Evolutionary conservation across 2,113 vertebrate genomes (phyloP), one percentile per base, ranked within the genome.

Genomic region (Labrus mixtus): DNA sequence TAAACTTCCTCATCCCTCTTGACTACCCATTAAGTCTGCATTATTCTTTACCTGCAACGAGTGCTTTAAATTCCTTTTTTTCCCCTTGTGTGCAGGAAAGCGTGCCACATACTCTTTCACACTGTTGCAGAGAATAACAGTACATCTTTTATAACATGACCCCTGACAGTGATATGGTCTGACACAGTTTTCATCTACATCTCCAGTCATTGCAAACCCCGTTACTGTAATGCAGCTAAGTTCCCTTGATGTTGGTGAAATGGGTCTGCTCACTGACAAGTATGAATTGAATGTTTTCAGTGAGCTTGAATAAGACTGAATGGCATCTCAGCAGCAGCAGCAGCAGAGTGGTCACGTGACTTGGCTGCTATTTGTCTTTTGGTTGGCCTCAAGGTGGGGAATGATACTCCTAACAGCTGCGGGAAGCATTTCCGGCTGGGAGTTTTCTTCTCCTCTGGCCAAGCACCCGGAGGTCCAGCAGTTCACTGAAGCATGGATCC

Each of bases 401-500:
- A 87, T 94, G 92, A 94, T 94, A 81, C 91, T 93, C 87, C 87
- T 90, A 93, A 90, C 93, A 94, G 93, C 93, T 94, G 93, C 87
- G 48, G 80, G 89, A 94, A 93, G 91, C 92, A 93, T 94, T 93
- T 94, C 93, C 90, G 88, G 88, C 78, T 33, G 61, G 86, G 86
- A 76, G 39, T 84, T 90, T 88, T 88, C 85, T 88, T 87, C 85
- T 90, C 73, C 76, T 84, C 73, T 60, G 39, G 76, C 70, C 53
- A 70, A 83, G 75, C 81, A 72, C 79, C 78, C 51, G 37, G 65
- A 90, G 61, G 82, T 85, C 86, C 78, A 76, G 76, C 46, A 79
- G 51, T 61, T 68, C 68, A 70, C 66, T 67, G 50, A 33, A 60
- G 81, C 70, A 66, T 57, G 39, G 77, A 78, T 60, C 74, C 64